Evolutionary conservation across 2,113 vertebrate species (phyloP).

Genomic region (Anolis sagrei): DNA sequence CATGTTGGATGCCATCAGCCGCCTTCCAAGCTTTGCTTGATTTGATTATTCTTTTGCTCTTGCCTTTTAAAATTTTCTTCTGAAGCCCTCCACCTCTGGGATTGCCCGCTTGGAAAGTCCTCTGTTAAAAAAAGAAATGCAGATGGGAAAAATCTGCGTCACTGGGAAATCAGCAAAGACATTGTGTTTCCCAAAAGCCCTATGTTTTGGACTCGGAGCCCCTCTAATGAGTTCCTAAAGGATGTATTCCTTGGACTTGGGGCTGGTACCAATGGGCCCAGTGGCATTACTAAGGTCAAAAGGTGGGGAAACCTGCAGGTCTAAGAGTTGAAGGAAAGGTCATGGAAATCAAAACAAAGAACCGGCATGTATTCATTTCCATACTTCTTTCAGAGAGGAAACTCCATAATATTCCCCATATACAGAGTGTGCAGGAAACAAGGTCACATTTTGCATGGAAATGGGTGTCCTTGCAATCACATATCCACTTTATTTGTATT

Average conservation of each 20-base stretch:
- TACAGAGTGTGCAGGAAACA: neutral
- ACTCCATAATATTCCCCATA: neutral
- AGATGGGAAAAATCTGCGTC: conserved; percentile 40
- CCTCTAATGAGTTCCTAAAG: neutral
- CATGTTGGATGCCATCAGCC: conserved; percentile 36
- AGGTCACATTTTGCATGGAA: no score
- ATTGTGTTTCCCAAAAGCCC: conserved; percentile 1
- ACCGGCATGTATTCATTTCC: neutral
- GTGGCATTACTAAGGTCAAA: no score
- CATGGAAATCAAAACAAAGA: neutral
- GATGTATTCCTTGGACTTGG: neutral
- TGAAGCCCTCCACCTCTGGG: conserved; percentile 38
- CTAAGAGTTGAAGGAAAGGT: neutral
- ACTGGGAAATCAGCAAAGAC: conserved; percentile 56
- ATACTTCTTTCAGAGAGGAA: neutral
- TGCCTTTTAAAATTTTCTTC: neutral
- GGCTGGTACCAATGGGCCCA: neutral
- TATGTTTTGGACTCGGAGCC: neutral
- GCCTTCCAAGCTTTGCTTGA: neutral
- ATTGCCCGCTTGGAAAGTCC: conserved; percentile 56
- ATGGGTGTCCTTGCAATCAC: no score
- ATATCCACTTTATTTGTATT: no score
- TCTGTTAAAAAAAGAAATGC: conserved; percentile 48
- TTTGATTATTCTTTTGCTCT: neutral
- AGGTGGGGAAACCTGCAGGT: neutral